Evolutionary conservation across 2,797 vertebrate species (phyloP), one percentile per base, ranked within the genome.

Genomic region (Brachyalestes nurse): DNA sequence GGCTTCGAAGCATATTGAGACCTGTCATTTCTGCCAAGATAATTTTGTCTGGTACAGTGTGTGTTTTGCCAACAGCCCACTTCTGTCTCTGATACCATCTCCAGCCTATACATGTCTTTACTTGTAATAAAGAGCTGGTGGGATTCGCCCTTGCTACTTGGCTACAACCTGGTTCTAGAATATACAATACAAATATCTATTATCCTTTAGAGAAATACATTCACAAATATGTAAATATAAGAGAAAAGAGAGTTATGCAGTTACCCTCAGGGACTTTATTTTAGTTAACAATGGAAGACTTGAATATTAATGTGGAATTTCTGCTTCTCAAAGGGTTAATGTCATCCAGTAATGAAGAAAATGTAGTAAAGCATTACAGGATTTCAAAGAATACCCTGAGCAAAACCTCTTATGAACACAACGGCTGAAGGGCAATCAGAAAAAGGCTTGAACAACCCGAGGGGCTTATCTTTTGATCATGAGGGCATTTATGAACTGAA

Each of bases 21-120:
- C 13, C 42, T 77, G 49, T 23, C 75, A 58, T 77, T 45, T 69
- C 75, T 19, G 23, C 76, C 55, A 61, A 70, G 66, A 40, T 42
- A 45, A 70, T 71, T 70, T 78, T 28, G 76, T 49, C 55, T 40
- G 28, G 58, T 71, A 42, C 57, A 25, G 34, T 57, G 40, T 38
- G 55, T 55, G 42, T 45, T 69, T 78, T 28, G 66, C 57, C 42
- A 78, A 17, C 23, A 61, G 17, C 53, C 34, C 40, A 42, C 38
- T 65, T 71, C 53, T 60, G 28, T 25, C 25, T 42, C 55, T 71
- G 23, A 19, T 17, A 61, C 28, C 45, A 17, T 34, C 28, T 64
- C 17, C 34, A 25, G 23, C 58, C 58, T 70, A 34, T 57, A 67
- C 4, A 12, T 40, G 42, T 53, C 66, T 38, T 40, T 53, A 49